These are phyloP conservation scores for Drosophila parthenogenetica DNA, from an alignment of 2,888 invertebrate genomes.

Conservation along the genomic window DNA sequence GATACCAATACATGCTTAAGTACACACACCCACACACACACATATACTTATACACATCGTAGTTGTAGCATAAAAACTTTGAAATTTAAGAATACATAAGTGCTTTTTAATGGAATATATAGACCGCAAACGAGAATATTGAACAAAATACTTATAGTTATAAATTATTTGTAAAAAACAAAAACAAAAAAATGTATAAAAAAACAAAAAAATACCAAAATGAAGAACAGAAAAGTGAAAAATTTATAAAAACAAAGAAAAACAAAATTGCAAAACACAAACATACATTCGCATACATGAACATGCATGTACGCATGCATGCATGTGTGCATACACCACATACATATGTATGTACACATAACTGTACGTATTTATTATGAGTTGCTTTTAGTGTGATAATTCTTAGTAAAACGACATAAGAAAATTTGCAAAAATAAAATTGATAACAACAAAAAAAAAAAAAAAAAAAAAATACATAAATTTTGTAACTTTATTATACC, in stretches of 20 bases:
- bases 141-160: conserved; percentile 42
- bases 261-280: conserved; percentile 4
- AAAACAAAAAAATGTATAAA: conserved; percentile 1
- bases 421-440: conserved; percentile 56
- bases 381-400: conserved; percentile 77
- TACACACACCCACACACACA: conserved; percentile 19
- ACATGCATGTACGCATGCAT: conserved; percentile 15
- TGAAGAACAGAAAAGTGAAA: background rate
- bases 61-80: conserved; percentile 38
- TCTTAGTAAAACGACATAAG: conserved; percentile 62
- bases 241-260: background rate
- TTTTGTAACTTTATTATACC: no score
- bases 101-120: conserved; percentile 76
- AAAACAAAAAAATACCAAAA: conserved; percentile 17
- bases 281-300: conserved; percentile 25
- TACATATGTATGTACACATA: conserved; percentile 32
- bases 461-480: no score
- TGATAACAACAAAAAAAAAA: conserved; percentile 31
- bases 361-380: conserved; percentile 74
- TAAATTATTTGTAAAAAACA: conserved; percentile 59
- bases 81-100: conserved; percentile 68
- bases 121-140: conserved; percentile 64
- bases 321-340: conserved; percentile 37
- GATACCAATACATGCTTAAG: conserved; percentile 9
- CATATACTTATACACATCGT: conserved; percentile 28